Evolutionary conservation across 2,113 vertebrate genomes (phyloP), one percentile per base, ranked within the genome.

Genomic region (Corydoras sp.): DNA sequence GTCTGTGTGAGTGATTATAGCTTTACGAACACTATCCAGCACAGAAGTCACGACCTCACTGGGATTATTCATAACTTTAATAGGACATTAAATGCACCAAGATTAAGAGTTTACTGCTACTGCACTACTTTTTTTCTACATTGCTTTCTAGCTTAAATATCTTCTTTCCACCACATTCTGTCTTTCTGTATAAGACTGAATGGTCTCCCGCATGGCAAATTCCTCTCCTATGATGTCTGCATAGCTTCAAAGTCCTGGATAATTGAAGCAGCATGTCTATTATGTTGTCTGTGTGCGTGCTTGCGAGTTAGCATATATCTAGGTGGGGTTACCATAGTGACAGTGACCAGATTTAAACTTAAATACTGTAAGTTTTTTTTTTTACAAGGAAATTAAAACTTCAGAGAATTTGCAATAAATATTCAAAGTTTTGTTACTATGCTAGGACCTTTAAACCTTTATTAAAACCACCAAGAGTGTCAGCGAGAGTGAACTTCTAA

Each of bases 221-320:
- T 11, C 43, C 15, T 58, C 54, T 58, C 54, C 55, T 68, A 43
- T 68, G 65, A 68, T n/a, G 65, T 49, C 66, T 68, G 15, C 43
- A 24, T 3, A 24, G 55, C 66, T 58, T 68, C 66, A 68, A 68
- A 68, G 66, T 55, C 7, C 55, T 3, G 6, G 32, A 14, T 69
- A 58, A 69, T 58, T 69, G 67, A 69, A 69, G 15, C 32, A 48
- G 67, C 7, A 69, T 69, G 67, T 49, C n/a, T n/a, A 24, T 13
- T 55, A 56, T 56, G 3, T 14, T 56, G 60, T 62, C 3, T 15
- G 35, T 69, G 35, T 29, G 53, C 3, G 11, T 24, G 14, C 31
- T 10, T 54, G 49, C 10, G 30, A 13, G 32, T 58, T 5, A 24
- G 54, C 53, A 30, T 68, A 53, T 58, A 49, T 59, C 66, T 68